Evolutionary conservation across 2,888 invertebrate genomes (phyloP), one percentile per base, ranked within the genome.

Genomic region (Polyommatus icarus): DNA sequence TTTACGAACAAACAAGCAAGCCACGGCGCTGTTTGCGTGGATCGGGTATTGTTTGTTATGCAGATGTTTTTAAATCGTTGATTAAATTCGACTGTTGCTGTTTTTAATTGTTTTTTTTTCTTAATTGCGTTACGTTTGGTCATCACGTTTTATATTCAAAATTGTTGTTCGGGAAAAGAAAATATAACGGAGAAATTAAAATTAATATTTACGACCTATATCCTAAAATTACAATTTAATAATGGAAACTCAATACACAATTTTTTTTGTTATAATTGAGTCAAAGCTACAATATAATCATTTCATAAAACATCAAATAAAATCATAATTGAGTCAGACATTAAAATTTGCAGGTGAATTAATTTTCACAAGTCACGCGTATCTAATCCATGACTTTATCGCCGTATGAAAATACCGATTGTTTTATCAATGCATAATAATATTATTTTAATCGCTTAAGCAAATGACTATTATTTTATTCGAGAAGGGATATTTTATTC

Each of bases 1-100:
- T 85, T 85, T 89, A 84, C 83, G 81, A 85, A 88, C 85, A 87
- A 87, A 86, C 76, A 78, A 77, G 73, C 78, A 29, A 67, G 67
- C 54, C 71, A 77, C 78, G 72, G 71, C 71, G 50, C 79, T 79
- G 76, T 75, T 79, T 77, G 78, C 75, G 50, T 29, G 75, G 75
- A 75, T 75, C 75, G 80, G 81, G 82, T 83, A 83, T 84, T 84
- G 54, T 72, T 57, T 72, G 77, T 76, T 76, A 76, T 73, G 57
- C 59, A 59, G 57, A 76, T 76, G 76, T 76, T 76, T 76, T 76
- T 73, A 73, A 73, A 73, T 73, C 73, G 73, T 73, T 73, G 73
- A 73, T 73, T 73, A 73, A 73, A 73, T 73, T 73, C 46, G 73
- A 73, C 46, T 73, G 46, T 46, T 73, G 73, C 46, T 46, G 73